Evolutionary conservation across 2,888 invertebrate genomes (phyloP).

Genomic region (Callosobruchus maculatus): DNA sequence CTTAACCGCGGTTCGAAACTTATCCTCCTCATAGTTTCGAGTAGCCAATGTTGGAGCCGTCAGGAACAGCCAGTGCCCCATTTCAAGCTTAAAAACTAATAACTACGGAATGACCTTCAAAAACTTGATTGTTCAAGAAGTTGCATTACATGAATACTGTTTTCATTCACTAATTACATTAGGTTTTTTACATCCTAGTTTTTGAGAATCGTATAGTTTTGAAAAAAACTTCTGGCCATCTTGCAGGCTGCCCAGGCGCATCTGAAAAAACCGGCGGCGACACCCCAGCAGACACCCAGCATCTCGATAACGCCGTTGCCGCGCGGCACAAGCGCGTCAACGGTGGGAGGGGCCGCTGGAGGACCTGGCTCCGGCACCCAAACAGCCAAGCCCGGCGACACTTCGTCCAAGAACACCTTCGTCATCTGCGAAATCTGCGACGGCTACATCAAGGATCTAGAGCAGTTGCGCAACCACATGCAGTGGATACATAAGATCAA

Average conservation of each 20-base stretch:
- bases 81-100: too few species aligned
- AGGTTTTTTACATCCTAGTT: background rate
- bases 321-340: slow-evolving; percentile 52
- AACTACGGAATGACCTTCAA: too few species aligned
- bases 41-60: too few species aligned
- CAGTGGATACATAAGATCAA: slow-evolving; percentile 97
- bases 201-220: background rate
- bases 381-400: slow-evolving; percentile 51
- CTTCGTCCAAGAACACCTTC: slow-evolving; percentile 72
- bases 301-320: slow-evolving; percentile 88
- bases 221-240: background rate
- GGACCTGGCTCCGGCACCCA: slow-evolving; percentile 30
- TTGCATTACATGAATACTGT: too few species aligned
- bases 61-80: too few species aligned
- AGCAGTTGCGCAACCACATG: slow-evolving; percentile 92
- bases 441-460: slow-evolving; percentile 90
- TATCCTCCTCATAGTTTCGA: too few species aligned
- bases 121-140: too few species aligned
- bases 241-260: slow-evolving; percentile 17
- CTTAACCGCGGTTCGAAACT: too few species aligned
- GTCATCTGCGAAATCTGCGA: slow-evolving; percentile 97
- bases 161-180: too few species aligned
- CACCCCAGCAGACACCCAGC: slow-evolving; percentile 75
- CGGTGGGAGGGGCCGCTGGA: slow-evolving; percentile 37
- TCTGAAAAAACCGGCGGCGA: slow-evolving; percentile 4